Base-by-base conservation (phyloP, 2,113 vertebrate species). In the Lamprotornis superbus region DNA sequence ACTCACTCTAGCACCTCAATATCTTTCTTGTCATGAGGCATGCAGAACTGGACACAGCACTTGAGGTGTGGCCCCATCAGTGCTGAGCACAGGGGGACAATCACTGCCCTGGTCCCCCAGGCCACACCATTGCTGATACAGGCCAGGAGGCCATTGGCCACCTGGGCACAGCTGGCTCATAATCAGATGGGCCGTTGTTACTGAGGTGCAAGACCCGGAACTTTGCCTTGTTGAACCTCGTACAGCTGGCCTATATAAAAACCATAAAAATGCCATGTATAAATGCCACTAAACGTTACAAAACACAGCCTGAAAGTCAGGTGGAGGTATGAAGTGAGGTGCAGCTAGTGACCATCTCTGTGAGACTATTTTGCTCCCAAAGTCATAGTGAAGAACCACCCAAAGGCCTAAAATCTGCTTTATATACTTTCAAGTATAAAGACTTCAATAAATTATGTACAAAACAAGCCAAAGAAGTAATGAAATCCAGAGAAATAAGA, bases 381-480 rank as follows among this genome's bases (percentile, higher is more conserved):
- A 93, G 49, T 50, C 56, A 40, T 44, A 28, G 13, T 11, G 37
- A 90, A 64, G 49, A 84, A 44, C 15, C 19, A 69, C 44, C 23
- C 53, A 83, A 81, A 47, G 49, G 35, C 35, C 23, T 74, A 70
- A 78, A 87, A 78, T 22, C 44, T 65, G 20, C 27, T 60, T 85
- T 94, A 14, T 24, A 39, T 49, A 49, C 74, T 90, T 95, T 83
- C 61, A 89, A 44, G 17, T 65, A 65, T 59, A 84, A 93, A 85
- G 37, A 78, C 44, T 87, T 61, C 47, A 81, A 80, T 79, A 76
- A 73, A 67, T 60, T 86, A 84, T 63, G 55, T 59, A 57, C 49
- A 65, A 95, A 94, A 92, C 39, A 83, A 90, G 53, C 23, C 81
- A 90, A 94, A 91, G 39, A 88, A 73, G 39, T 83, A 79, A 86